These are phyloP conservation scores for Drosophila repleta DNA, from an alignment of 1,140 invertebrate species.

Conservation along the genomic window DNA sequence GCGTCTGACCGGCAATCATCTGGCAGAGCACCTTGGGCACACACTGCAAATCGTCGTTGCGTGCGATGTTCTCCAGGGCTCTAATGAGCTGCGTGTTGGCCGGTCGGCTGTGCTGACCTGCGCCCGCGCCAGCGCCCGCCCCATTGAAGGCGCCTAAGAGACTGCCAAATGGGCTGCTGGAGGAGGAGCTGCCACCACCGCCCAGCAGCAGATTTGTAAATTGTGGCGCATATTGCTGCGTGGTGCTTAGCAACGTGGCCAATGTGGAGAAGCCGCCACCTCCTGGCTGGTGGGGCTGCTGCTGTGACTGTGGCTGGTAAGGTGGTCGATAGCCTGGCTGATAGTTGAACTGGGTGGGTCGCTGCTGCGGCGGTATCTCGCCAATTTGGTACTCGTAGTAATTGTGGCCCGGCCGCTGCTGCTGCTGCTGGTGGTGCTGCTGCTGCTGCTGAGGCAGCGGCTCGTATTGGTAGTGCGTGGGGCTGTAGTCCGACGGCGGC, in stretches of 20 bases:
- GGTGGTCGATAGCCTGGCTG: constrained; percentile 54
- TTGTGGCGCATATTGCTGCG: constrained; percentile 79
- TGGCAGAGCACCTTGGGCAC: constrained; percentile 91
- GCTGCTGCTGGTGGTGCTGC: constrained; percentile 5
- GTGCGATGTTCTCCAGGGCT: constrained; percentile 89
- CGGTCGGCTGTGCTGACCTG: constrained; percentile 50
- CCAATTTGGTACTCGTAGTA: constrained; percentile 83
- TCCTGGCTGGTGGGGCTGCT: constrained; percentile 1
- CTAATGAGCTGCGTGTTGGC: constrained; percentile 84
- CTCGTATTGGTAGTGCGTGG: constrained; percentile 52
- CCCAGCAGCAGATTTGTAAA: constrained; percentile 79
- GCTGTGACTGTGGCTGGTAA: constrained; percentile 32
- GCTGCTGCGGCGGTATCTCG: constrained; percentile 66
- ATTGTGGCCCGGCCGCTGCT: constrained; percentile 66
- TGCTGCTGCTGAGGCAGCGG: constrained; percentile 28
- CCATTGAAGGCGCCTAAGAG: constrained; percentile 67
- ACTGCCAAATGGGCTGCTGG: constrained; percentile 65
- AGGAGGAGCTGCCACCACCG: constrained; percentile 35
- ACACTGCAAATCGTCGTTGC: constrained; percentile 90
- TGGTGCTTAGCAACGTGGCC: constrained; percentile 66
- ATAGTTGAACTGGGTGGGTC: constrained; percentile 62
- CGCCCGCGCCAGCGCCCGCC: constrained; percentile 29
- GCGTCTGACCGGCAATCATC: constrained; percentile 87
- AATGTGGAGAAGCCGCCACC: constrained; percentile 65
- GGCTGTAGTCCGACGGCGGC: constrained; percentile 17